Conservation (phyloP, 2,797 vertebrate species). For the Micromesistius poutassou region DNA sequence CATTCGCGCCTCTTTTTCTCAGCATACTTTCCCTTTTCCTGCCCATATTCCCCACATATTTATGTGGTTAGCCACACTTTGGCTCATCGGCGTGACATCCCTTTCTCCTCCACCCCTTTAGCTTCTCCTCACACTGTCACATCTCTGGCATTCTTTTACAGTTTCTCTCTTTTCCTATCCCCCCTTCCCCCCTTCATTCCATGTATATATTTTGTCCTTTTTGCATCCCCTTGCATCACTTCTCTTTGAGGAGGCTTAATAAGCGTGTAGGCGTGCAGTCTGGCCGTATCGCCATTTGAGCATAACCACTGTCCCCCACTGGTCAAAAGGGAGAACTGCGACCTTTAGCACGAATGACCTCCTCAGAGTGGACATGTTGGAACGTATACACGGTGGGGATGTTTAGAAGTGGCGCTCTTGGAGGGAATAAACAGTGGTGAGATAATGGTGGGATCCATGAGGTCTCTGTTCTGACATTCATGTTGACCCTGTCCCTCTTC, state of each 20-base stretch:
- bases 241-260: not conserved
- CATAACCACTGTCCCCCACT: constrained; percentile 60
- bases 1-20: constrained; percentile 19
- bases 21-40: constrained; percentile 25
- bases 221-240: not conserved
- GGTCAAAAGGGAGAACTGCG: constrained; percentile 41
- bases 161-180: constrained; percentile 36
- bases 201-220: not conserved
- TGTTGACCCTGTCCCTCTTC: constrained; percentile 25
- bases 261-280: not conserved
- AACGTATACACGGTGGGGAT: no score
- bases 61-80: constrained; percentile 9
- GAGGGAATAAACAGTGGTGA: no score
- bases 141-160: not conserved
- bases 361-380: not conserved
- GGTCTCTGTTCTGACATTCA: not conserved
- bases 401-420: no score
- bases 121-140: constrained; percentile 6
- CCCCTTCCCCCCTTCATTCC: no score
- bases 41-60: constrained; percentile 11
- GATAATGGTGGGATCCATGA: no score
- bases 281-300: no score
- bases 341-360: not conserved
- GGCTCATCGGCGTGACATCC: constrained; percentile 9
- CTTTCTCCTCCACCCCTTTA: constrained; percentile 2